Evolutionary conservation across 2,888 invertebrate species (phyloP).

Genomic region (Sphinx pinastri): DNA sequence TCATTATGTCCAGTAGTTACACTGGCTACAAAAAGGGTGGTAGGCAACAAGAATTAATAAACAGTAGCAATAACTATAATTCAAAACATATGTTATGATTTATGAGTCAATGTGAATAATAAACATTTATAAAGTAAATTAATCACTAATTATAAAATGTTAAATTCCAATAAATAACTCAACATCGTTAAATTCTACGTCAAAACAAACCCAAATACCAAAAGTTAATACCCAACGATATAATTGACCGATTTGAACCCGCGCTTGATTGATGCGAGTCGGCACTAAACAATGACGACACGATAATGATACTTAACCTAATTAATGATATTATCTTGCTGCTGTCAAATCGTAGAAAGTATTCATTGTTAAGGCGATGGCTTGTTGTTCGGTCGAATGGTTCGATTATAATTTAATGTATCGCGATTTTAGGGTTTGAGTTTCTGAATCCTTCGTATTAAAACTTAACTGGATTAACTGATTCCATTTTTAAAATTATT

Average conservation of each 20-base stretch:
- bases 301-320: constrained; percentile 66
- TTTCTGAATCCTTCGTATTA: too few species aligned
- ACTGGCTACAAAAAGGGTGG: too few species aligned
- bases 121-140: too few species aligned
- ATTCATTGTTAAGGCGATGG: constrained; percentile 54
- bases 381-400: neutral
- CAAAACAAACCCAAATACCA: neutral
- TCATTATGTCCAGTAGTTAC: too few species aligned
- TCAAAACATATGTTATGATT: too few species aligned
- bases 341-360: constrained; percentile 64
- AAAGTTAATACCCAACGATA: neutral
- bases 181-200: neutral
- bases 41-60: too few species aligned
- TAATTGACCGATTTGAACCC: neutral
- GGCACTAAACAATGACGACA: constrained; percentile 32
- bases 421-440: too few species aligned
- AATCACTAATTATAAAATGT: too few species aligned
- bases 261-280: constrained; percentile 37
- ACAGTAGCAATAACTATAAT: too few species aligned
- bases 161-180: neutral
- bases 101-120: too few species aligned
- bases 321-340: constrained; percentile 73
- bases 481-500: too few species aligned
- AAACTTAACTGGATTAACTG: too few species aligned
- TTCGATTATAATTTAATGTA: neutral